Evolutionary conservation across 1,140 invertebrate species (phyloP), one percentile per base, ranked within the genome.

Genomic region (Himalopsyche phryganea): DNA sequence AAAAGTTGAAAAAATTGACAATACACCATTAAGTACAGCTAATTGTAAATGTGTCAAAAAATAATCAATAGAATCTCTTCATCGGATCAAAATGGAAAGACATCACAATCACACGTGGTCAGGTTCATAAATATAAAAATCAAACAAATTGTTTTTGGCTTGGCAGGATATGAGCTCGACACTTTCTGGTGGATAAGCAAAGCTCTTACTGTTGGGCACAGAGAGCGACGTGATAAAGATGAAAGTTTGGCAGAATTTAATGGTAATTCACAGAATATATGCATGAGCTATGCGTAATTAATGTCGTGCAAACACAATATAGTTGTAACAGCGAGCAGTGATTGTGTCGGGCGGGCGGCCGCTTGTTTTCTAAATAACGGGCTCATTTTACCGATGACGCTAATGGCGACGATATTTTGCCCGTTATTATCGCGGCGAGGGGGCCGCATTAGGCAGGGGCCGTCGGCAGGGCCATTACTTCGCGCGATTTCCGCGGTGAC

Each of bases 331-430:
- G 38, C 11, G 15, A 13, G 11, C 28, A 58, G 60, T 61, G 60
- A 61, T 61, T 61, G 60, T 61, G 60, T 61, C 60, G 48, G 15
- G 38, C 38, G 3, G 23, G 38, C 38, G 3, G 48, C 28, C 50
- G 60, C 60, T 63, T 63, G 60, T 63, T 63, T 63, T 63, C 60
- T 63, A 55, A 63, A 56, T 52, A 58, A 63, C 60, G 44, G 51
- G 42, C 60, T 63, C 60, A 58, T 63, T 63, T 63, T 63, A 51
- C 60, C 60, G 60, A 63, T 63, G 60, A 63, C 60, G 58, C 41
- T 63, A 63, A 63, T 63, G 60, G 60, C 50, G 60, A 53, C 60
- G 50, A 63, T 63, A 63, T 63, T 63, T 63, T 48, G 50, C 55
- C 45, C 32, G 60, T 63, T 63, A 63, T 63, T 51, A 51, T 51